These are phyloP conservation scores for Dynastes tityus DNA, from an alignment of 2,888 invertebrate species.

Conservation along the genomic window DNA sequence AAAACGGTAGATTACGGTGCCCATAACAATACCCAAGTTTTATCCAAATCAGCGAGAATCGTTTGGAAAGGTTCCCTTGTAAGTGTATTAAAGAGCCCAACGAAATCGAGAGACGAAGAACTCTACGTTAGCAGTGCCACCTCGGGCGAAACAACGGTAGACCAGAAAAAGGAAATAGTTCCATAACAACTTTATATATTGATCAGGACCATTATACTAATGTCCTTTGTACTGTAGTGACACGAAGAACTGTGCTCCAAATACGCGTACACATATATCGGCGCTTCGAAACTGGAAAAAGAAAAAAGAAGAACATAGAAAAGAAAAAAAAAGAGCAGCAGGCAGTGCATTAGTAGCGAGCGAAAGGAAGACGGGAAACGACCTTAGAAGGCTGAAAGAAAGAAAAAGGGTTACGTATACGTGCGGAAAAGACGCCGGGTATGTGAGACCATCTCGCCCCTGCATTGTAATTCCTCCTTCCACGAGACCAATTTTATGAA, in stretches of 20 bases:
- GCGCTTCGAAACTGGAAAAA: neutral
- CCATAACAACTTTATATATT: conserved; percentile 57
- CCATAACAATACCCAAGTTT: too few relatives aligned
- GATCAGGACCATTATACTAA: conserved; percentile 62
- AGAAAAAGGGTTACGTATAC: conserved; percentile 52
- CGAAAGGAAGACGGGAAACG: neutral
- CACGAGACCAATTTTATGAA: conserved; percentile 61
- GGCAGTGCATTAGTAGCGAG: conserved; percentile 1
- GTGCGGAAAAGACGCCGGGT: conserved; percentile 23
- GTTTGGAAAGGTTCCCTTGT: too few relatives aligned
- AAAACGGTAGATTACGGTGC: too few relatives aligned
- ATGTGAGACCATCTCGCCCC: conserved; percentile 56
- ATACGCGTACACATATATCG: conserved; percentile 52
- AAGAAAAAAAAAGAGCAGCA: conserved; percentile 3
- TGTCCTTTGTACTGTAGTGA: conserved; percentile 59
- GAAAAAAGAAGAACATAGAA: conserved; percentile 1
- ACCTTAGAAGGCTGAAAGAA: conserved; percentile 12
- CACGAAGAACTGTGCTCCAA: conserved; percentile 56
- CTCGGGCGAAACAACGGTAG: neutral
- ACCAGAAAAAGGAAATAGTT: conserved; percentile 27
- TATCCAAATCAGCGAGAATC: too few relatives aligned
- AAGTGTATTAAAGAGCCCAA: too few relatives aligned
- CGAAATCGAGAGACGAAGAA: neutral
- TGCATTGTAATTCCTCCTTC: conserved; percentile 60
- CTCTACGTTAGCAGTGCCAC: neutral